These are phyloP conservation scores for Argya squamiceps DNA, from an alignment of 2,797 vertebrate species.

Conservation along the genomic window DNA sequence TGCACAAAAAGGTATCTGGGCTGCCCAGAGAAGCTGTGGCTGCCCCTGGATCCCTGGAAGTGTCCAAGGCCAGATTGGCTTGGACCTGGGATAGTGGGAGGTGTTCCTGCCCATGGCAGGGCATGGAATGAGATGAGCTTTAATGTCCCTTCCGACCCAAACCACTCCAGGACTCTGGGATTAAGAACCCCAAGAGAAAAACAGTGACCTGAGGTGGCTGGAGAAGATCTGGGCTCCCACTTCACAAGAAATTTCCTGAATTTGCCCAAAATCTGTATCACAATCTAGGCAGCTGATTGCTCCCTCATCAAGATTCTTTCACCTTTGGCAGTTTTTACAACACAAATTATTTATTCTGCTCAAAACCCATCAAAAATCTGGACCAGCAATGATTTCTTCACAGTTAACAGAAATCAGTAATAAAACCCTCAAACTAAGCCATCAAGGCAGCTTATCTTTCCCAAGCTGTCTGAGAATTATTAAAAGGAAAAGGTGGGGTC, in stretches of 20 bases:
- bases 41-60: not conserved
- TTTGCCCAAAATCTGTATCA: not conserved
- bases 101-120: not conserved
- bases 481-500: not conserved
- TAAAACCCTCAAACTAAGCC: not conserved
- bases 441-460: not conserved
- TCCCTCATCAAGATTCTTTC: not conserved
- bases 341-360: not conserved
- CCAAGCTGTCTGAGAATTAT: not conserved
- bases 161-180: not conserved
- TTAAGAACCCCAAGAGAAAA: not conserved
- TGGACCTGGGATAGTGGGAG: not conserved
- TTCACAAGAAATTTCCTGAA: not conserved
- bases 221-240: not conserved
- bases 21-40: not conserved
- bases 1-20: not conserved
- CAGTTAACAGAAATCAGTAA: not conserved
- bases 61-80: not conserved
- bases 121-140: not conserved
- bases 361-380: not conserved
- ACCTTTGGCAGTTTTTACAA: not conserved
- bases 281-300: not conserved
- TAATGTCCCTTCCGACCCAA: not conserved
- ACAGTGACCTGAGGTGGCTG: not conserved
- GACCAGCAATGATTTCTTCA: not conserved